Evolutionary conservation across 2,113 vertebrate genomes (phyloP).

Genomic region (Atrichornis clamosus): DNA sequence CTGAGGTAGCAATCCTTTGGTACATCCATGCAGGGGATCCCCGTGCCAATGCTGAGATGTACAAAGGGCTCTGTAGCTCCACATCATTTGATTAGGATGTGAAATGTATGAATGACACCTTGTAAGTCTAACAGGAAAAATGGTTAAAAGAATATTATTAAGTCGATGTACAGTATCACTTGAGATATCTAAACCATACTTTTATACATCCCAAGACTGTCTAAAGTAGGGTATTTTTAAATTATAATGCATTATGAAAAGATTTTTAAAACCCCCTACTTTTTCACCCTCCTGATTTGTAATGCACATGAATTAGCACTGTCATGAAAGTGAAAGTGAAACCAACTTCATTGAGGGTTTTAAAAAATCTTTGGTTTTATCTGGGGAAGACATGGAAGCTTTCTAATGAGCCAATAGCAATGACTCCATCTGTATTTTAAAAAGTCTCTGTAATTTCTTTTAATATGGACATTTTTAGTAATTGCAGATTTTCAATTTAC

Average conservation of each 20-base stretch:
- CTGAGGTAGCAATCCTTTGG: not conserved
- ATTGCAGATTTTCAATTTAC: not conserved
- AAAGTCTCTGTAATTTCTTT: not conserved
- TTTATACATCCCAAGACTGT: not conserved
- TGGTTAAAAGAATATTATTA: not conserved
- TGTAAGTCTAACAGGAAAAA: not conserved
- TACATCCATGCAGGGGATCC: not conserved
- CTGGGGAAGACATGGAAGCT: not conserved
- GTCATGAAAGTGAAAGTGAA: not conserved
- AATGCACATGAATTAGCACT: not conserved
- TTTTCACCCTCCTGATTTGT: not conserved
- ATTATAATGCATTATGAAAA: not conserved
- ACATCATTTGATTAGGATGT: fast-evolving
- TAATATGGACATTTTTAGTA: not conserved
- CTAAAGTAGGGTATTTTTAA: not conserved
- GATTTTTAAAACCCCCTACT: not conserved
- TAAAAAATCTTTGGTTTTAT: not conserved
- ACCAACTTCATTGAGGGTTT: not conserved
- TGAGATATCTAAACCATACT: not conserved
- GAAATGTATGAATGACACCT: not conserved
- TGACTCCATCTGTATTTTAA: not conserved
- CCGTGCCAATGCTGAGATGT: fast-evolving
- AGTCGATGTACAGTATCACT: not conserved
- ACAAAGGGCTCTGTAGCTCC: not conserved
- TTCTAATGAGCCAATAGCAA: not conserved